Conservation (phyloP, 2,888 invertebrate genomes). For the Caenorhabditis afra region DNA sequence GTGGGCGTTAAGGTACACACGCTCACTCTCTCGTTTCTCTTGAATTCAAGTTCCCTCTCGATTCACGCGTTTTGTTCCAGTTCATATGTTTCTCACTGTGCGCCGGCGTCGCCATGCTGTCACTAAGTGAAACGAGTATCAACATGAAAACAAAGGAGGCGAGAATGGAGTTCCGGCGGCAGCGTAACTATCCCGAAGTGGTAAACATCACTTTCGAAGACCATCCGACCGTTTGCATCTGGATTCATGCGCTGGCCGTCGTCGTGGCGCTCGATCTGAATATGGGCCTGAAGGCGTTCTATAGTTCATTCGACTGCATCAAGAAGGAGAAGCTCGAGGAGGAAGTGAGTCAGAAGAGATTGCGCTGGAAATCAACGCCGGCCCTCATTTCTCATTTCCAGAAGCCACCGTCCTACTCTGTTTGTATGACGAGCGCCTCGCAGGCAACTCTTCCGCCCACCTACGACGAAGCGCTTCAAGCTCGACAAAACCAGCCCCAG, state of each 20-base stretch:
- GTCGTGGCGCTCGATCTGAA: slow-evolving; percentile 49
- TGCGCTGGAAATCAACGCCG: no score
- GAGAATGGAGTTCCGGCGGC: slow-evolving; percentile 57
- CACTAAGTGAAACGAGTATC: slow-evolving; percentile 51
- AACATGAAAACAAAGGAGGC: slow-evolving; percentile 52
- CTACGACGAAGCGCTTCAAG: slow-evolving; percentile 54
- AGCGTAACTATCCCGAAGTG: slow-evolving; percentile 54
- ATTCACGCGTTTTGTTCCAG: slow-evolving; percentile 43
- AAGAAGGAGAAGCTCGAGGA: slow-evolving; percentile 39
- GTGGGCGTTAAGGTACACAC: slow-evolving; percentile 37
- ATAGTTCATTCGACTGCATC: slow-evolving; percentile 48
- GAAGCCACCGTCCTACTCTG: slow-evolving; percentile 54
- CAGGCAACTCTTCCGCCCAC: slow-evolving; percentile 39
- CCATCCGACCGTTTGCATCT: slow-evolving; percentile 58
- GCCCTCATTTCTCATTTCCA: slow-evolving; percentile 18
- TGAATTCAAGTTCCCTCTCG: not conserved
- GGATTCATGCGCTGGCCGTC: slow-evolving; percentile 53
- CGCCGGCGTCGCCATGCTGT: slow-evolving; percentile 54
- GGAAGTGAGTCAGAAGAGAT: slow-evolving; percentile 17
- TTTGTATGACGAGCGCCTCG: slow-evolving; percentile 40
- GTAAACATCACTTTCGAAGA: slow-evolving; percentile 57
- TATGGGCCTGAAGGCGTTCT: slow-evolving; percentile 51
- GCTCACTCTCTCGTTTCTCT: not conserved
- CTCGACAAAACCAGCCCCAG: slow-evolving; percentile 26
- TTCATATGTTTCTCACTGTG: slow-evolving; percentile 55